Conservation (phyloP, 2,113 vertebrate species). For the Rhipidura dahli region DNA sequence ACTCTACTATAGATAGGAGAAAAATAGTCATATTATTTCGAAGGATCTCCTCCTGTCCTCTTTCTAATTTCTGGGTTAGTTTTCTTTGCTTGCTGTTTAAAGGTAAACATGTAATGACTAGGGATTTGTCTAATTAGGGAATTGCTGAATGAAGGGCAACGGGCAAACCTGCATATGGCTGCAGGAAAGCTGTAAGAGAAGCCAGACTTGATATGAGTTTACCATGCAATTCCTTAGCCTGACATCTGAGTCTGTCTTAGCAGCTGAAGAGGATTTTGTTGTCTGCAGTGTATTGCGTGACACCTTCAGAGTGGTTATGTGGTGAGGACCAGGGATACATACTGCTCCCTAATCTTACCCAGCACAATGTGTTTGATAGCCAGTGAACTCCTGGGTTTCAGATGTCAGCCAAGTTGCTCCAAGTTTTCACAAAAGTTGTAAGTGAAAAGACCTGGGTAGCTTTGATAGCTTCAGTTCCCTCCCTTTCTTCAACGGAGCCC, state of each 20-base stretch:
- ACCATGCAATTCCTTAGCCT: not conserved
- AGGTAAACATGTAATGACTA: not conserved
- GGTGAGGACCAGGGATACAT: not conserved
- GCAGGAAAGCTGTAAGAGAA: not conserved
- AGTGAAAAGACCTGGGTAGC: not conserved
- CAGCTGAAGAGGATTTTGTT: not conserved
- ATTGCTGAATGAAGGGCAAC: not conserved
- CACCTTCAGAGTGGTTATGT: not conserved
- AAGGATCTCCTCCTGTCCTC: not conserved
- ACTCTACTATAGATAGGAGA: not conserved
- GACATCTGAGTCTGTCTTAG: not conserved
- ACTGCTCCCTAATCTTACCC: not conserved
- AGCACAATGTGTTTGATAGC: fast-evolving
- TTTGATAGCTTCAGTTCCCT: not conserved
- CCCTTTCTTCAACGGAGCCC: not conserved
- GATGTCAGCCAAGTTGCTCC: fast-evolving
- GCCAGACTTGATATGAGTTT: not conserved
- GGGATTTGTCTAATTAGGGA: not conserved
- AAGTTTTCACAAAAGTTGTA: not conserved
- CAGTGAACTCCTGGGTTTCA: not conserved
- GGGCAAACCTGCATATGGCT: not conserved
- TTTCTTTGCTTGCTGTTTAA: not conserved
- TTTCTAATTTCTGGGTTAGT: not conserved
- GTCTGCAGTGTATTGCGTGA: fast-evolving
- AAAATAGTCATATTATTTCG: not conserved